Conservation (phyloP, 2,113 vertebrate genomes). For the Hippolais icterina region DNA sequence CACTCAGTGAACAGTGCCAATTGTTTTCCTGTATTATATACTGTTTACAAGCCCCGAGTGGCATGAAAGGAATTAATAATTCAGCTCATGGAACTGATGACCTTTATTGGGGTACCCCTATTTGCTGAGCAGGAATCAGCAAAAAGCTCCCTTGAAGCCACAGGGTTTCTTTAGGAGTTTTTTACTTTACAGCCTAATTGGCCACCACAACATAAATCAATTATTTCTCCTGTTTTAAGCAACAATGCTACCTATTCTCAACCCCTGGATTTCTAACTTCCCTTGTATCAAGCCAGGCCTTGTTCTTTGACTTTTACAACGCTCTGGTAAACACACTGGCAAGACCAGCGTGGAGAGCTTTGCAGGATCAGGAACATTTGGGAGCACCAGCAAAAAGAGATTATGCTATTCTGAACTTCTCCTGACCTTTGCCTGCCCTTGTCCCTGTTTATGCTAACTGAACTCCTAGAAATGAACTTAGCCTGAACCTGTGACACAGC, state of each 20-base stretch:
- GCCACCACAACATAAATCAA: slow-evolving; percentile 85
- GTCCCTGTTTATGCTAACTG: slow-evolving; percentile 74
- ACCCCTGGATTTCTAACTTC: slow-evolving; percentile 68
- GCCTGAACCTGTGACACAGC: slow-evolving; percentile 89
- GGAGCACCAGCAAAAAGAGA: slow-evolving; percentile 70
- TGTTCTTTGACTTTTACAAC: slow-evolving; percentile 81
- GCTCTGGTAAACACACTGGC: slow-evolving; percentile 60
- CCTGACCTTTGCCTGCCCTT: slow-evolving; percentile 81
- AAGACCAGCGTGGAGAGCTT: slow-evolving; percentile 58
- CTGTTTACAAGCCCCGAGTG: slow-evolving; percentile 82
- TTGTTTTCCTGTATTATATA: slow-evolving; percentile 81
- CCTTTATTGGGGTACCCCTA: slow-evolving; percentile 76
- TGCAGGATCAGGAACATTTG: slow-evolving; percentile 62
- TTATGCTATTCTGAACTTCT: slow-evolving; percentile 86
- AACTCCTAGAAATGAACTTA: slow-evolving; percentile 87
- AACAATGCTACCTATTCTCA: slow-evolving; percentile 88
- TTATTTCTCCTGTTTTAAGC: slow-evolving; percentile 81
- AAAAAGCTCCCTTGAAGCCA: slow-evolving; percentile 69
- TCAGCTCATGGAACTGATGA: slow-evolving; percentile 74
- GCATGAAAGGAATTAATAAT: slow-evolving; percentile 83
- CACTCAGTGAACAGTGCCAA: slow-evolving; percentile 79
- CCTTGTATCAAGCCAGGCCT: slow-evolving; percentile 75
- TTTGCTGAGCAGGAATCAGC: slow-evolving; percentile 70
- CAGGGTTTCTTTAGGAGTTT: slow-evolving; percentile 71
- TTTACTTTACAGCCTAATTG: slow-evolving; percentile 90